Base-by-base conservation (phyloP, 37 sponge, comb jelly and placozoan species). In the Cliona cf. orientalis region DNA sequence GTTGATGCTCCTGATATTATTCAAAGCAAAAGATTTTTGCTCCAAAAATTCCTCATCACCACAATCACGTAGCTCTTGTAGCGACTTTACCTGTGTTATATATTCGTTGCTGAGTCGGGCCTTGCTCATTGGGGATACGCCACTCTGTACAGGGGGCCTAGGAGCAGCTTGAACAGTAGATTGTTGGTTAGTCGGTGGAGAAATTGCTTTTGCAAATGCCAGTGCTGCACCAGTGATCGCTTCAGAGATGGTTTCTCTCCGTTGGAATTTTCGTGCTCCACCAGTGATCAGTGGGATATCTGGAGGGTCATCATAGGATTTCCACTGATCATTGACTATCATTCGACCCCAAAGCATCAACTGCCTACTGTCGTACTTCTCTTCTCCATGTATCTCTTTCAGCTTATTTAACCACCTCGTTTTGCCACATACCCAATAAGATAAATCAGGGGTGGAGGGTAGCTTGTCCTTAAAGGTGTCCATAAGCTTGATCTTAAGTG, bases 111-210 rank as follows among this genome's bases (percentile, higher is more conserved):
- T 62, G 23, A 62, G 26, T 23, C 26, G 21, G 63, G 63, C 63
- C 23, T 62, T 62, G 63, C 63, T 62, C 28, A 23, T 25, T 25
- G 63, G 63, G 21, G 63, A 62, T 62, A 62, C 63, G 7, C 63
- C 63, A 62, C 21, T 62, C 28, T 25, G 28, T 25, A 23, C 17
- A 19, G 28, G 63, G 26, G 26, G 12, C 23, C 23, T 62, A 25
- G 63, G 28, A 19, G 55, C 11, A 19, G 11, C 26, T 62, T 25
- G 63, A n/a, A n/a, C n/a, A n/a, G n/a, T n/a, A n/a, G n/a, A n/a
- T n/a, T n/a, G n/a, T n/a, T n/a, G n/a, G 63, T 62, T 25, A 62
- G 63, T 62, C 7, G 6, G 21, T 7, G 63, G 63, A 62, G 63
- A 25, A 11, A 62, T 25, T 25, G 63, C 63, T 23, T 62, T 11